Base-by-base conservation (phyloP, 2,113 vertebrate genomes). In the Aspiorhynchus laticeps region DNA sequence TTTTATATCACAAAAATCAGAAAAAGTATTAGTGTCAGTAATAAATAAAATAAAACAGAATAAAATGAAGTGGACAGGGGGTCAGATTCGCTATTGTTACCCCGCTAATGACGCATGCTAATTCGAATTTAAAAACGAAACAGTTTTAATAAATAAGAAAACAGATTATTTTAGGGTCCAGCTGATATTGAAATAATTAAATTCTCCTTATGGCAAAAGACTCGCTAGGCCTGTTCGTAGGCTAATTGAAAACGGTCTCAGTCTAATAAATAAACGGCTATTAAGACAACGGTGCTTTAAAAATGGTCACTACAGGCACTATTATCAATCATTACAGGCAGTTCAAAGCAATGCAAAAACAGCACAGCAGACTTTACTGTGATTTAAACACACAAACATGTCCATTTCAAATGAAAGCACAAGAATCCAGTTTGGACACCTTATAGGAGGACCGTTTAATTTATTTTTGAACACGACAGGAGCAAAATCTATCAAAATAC, bases 381-480 rank as follows among this genome's bases (percentile, higher is more conserved):
- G 15, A 71, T 77, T 56, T 21, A 56, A 79, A 77, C 10, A 28
- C 43, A 28, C 48, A 24, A 21, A 79, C 51, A 24, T 12, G 4
- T 38, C 33, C 33, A 38, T 9, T 11, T 73, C 1, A 73, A 41
- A 36, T 73, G 19, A 38, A 59, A n/a, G 56, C 33, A 38, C 53
- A 41, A 61, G 21, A 26, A 78, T 53, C 28, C 33, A 46, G 36
- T 31, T 31, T 43, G 38, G 17, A 31, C 79, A 28, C 24, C 15
- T 43, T n/a, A 56, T 56, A 87, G 79, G 81, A 77, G 83, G 80
- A 86, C 83, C 48, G 59, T 85, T 76, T 71, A 31, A 53, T 86
- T 83, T 86, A 43, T 69, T 71, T 83, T 24, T 36, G n/a, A 24
- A 69, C 65, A 71, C 5, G 28, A 48, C 81, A 51, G 17, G 21